Evolutionary conservation across 2,797 vertebrate species (phyloP).

Genomic region (Acrocephalus scirpaceus): DNA sequence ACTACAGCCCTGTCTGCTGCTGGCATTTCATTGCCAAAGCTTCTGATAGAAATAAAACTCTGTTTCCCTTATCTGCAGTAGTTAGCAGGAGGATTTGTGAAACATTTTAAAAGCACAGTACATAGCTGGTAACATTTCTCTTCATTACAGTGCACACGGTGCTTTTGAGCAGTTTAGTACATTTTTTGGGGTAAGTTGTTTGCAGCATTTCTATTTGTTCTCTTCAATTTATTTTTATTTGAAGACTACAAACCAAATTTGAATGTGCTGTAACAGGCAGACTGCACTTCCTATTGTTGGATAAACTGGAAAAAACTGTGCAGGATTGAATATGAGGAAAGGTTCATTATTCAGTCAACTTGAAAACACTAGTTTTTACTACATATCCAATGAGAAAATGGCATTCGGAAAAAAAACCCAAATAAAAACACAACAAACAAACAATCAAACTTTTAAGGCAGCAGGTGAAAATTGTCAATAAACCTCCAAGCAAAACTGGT

Average conservation of each 20-base stretch:
- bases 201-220: not conserved
- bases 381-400: not conserved
- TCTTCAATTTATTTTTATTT: not conserved
- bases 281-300: not conserved
- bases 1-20: not conserved
- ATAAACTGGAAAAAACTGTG: not conserved
- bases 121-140: not conserved
- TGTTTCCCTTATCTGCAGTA: not conserved
- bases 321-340: not conserved
- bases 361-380: not conserved
- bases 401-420: not conserved
- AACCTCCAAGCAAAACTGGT: not conserved
- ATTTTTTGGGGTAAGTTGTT: not conserved
- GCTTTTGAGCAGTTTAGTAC: not conserved
- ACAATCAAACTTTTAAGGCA: not conserved
- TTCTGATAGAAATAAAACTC: not conserved
- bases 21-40: not conserved
- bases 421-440: not conserved
- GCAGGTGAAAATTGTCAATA: not conserved
- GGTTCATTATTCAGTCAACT: not conserved
- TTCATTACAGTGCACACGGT: not conserved
- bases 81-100: not conserved
- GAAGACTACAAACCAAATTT: not conserved
- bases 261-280: not conserved
- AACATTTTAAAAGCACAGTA: not conserved